Percentiles rank a stretch among this genome's conserved stretches.
Evolutionary conservation across 2,113 vertebrate genomes (phyloP).

Genomic region (Oreochromis aureus): DNA sequence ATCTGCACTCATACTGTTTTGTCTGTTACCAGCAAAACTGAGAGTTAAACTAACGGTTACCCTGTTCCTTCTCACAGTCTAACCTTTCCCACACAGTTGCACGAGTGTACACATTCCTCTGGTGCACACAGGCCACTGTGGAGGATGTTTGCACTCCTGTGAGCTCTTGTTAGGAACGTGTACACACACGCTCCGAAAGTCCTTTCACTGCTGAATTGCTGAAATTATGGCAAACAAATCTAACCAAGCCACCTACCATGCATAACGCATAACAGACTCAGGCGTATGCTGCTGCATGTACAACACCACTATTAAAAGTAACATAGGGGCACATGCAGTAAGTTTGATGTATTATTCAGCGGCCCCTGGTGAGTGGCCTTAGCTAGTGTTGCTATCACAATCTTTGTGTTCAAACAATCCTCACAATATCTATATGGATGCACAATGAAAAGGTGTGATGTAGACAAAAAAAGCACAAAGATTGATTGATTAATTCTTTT

Average conservation of each 20-base stretch:
- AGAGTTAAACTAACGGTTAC: not conserved
- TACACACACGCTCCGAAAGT: conserved; percentile 15
- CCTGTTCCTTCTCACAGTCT: not conserved
- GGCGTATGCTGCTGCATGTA: not conserved
- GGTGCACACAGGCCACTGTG: not conserved
- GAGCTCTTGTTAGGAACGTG: conserved; percentile 22
- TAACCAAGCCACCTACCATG: not conserved
- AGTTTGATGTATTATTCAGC: conserved; percentile 66
- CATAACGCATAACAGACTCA: not conserved
- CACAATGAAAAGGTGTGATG: not conserved
- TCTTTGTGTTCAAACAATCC: conserved; percentile 31
- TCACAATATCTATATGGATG: not conserved
- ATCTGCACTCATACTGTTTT: conserved; percentile 24
- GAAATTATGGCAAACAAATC: conserved; percentile 21
- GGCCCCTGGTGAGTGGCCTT: conserved; percentile 37
- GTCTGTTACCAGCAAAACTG: not conserved
- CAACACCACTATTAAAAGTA: conserved; percentile 30
- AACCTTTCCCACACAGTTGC: conserved; percentile 1
- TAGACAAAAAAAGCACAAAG: not conserved
- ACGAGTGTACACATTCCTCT: not conserved
- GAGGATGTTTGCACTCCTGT: conserved; percentile 35
- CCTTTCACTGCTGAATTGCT: not conserved
- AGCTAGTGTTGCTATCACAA: conserved; percentile 34
- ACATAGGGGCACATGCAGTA: conserved; percentile 9
- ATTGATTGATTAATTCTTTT: rapidly evolving